Base-by-base conservation (phyloP, 2,113 vertebrate species). In the Pygoscelis adeliae region DNA sequence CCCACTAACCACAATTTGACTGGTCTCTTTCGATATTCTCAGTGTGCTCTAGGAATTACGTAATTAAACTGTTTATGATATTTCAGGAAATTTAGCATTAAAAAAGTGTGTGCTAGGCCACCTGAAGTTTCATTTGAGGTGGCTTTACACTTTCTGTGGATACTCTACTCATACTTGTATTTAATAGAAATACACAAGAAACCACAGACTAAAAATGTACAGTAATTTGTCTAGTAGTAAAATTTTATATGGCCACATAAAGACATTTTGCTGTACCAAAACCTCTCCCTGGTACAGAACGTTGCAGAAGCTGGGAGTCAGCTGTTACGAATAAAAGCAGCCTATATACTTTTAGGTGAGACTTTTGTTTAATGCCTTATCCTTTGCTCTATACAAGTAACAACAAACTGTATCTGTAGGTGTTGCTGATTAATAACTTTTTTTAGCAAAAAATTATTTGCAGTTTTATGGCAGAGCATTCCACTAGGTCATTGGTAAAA, bases 181-280 rank as follows among this genome's bases (percentile, higher is more conserved):
- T 92, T 77, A 79, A 95, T 3, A 87, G 55, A 81, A 88, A 84
- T n/a, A 79, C 36, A 77, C 2, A 5, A 72, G 65, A 69, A 95
- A 78, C 29, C 90, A 65, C 85, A 69, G 59, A 74, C 59, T 83
- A 55, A 83, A 96, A 93, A 69, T 8, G 56, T 49, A 82, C 65
- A 77, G 91, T 52, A 77, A 93, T 95, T 95, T 95, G 83, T 74
- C 93, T 72, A 46, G 82, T 70, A 89, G 67, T 96, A 87, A 93
- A 84, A 96, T 94, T 94, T 93, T 79, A 95, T 90, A 79, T 6
- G 86, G 58, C 59, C 90, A 93, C 83, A 89, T 90, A 94, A 96
- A 94, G 86, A 44, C 73, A 59, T 87, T 87, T 71, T 79, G 90
- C 93, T 77, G 66, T 76, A 95, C 65, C 94, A 73, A 87, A 94